Percentiles rank a stretch among this genome's conserved stretches.
These are phyloP conservation scores for Coelinius sp. DNA, from an alignment of 2,888 invertebrate species.

Conservation along the genomic window DNA sequence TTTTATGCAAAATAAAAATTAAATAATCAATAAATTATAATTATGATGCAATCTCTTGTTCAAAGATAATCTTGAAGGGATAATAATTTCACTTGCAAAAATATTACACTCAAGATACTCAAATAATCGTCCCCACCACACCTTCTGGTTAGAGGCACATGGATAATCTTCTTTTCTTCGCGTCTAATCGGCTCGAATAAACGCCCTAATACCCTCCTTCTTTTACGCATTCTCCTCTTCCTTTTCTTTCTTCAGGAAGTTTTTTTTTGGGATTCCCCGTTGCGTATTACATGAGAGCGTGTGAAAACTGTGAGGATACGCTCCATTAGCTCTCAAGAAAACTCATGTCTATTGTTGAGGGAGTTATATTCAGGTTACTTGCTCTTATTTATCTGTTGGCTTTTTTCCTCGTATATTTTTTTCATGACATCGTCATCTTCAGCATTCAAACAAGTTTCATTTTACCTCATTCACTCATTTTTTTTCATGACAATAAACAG, in stretches of 20 bases:
- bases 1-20: too few species aligned
- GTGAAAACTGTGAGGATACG: slow-evolving; percentile 61
- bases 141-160: slow-evolving; percentile 6
- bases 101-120: background rate
- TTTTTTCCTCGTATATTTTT: slow-evolving; percentile 26
- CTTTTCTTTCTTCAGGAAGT: background rate
- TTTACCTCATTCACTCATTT: background rate
- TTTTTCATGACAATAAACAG: background rate
- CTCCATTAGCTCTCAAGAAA: slow-evolving; percentile 59
- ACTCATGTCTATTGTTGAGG: slow-evolving; percentile 53
- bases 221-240: slow-evolving; percentile 38
- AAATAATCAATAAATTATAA: background rate
- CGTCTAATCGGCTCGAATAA: slow-evolving; percentile 45
- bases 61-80: slow-evolving; percentile 55
- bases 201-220: slow-evolving; percentile 40
- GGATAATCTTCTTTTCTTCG: slow-evolving; percentile 48
- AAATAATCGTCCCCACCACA: slow-evolving; percentile 32
- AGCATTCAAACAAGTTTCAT: background rate
- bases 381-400: slow-evolving; percentile 41
- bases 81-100: slow-evolving; percentile 44
- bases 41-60: slow-evolving; percentile 54
- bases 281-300: slow-evolving; percentile 51
- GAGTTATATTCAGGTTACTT: slow-evolving; percentile 52
- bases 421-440: slow-evolving; percentile 31
- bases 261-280: background rate